A percentile compares a stretch with the other conserved stretches of the same genome.
Evolutionary conservation across 2,113 vertebrate species (phyloP).

Genomic region (Pygoscelis antarcticus): DNA sequence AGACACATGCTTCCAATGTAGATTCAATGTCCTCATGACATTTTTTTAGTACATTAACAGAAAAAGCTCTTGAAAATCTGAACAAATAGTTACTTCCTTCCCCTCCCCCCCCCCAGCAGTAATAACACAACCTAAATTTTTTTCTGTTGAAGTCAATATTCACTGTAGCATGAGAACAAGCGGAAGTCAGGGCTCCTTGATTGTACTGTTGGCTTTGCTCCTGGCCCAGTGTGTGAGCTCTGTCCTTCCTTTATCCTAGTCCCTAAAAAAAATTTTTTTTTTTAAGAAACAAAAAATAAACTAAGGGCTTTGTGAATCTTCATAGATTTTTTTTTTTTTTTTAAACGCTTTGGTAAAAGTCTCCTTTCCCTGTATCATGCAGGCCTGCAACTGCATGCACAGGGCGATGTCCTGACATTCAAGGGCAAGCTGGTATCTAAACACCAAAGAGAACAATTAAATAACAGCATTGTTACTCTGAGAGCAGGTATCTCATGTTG

Average conservation of each 20-base stretch:
- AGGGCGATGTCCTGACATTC: neutral
- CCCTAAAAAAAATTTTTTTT: neutral
- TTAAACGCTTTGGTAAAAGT: neutral
- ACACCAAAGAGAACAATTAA: neutral
- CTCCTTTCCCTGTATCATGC: neutral
- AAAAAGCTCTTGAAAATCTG: neutral
- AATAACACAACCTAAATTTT: neutral
- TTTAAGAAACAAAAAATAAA: no score
- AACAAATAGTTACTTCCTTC: neutral
- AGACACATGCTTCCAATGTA: neutral
- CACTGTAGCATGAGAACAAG: neutral
- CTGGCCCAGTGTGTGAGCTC: neutral
- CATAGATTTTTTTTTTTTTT: neutral
- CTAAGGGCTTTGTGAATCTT: neutral
- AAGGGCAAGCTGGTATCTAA: neutral
- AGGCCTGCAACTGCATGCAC: neutral
- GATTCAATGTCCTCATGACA: neutral
- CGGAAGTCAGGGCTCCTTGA: neutral
- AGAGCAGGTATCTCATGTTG: neutral
- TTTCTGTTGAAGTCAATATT: neutral
- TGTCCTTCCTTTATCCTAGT: neutral
- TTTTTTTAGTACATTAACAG: neutral
- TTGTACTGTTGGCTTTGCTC: neutral
- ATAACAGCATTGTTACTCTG: neutral
- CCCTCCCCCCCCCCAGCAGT: fast-evolving